Evolutionary conservation across 2,797 vertebrate genomes (phyloP).

Genomic region (Sus cebifrons): DNA sequence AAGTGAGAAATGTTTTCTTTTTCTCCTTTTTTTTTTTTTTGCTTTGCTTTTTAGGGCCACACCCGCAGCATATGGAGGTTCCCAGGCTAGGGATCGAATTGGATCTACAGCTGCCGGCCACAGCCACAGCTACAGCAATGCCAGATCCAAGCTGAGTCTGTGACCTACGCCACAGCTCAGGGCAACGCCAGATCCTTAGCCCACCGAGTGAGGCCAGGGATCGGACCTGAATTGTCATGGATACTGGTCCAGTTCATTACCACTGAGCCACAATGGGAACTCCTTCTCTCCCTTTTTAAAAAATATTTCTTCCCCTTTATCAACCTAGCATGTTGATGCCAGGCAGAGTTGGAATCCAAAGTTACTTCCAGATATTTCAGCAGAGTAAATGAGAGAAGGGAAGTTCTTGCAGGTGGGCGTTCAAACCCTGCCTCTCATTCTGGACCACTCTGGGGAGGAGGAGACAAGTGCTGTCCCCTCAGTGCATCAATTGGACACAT

Average conservation of each 20-base stretch:
- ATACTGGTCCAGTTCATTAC: too few relatives aligned
- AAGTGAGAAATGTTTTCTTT: not conserved
- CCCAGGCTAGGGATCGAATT: too few relatives aligned
- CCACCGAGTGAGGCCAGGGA: too few relatives aligned
- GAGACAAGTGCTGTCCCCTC: too few relatives aligned
- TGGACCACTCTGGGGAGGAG: not conserved
- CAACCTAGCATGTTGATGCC: not conserved
- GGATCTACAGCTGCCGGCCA: too few relatives aligned
- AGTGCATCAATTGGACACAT: fast-evolving
- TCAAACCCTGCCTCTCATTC: not conserved
- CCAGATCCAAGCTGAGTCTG: too few relatives aligned
- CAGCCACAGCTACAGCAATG: too few relatives aligned
- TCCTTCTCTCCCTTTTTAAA: not conserved
- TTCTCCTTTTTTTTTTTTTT: not conserved
- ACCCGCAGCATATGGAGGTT: too few relatives aligned
- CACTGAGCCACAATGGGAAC: too few relatives aligned
- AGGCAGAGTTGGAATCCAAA: not conserved
- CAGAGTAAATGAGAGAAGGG: not conserved
- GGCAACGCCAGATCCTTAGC: too few relatives aligned
- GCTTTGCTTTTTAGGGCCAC: not conserved
- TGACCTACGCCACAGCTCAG: too few relatives aligned
- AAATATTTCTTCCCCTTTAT: not conserved
- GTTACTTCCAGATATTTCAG: not conserved
- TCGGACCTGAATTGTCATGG: too few relatives aligned
- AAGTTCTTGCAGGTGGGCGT: not conserved